Base-by-base conservation (phyloP, 2,888 invertebrate genomes). In the Watsonalla cultraria region DNA sequence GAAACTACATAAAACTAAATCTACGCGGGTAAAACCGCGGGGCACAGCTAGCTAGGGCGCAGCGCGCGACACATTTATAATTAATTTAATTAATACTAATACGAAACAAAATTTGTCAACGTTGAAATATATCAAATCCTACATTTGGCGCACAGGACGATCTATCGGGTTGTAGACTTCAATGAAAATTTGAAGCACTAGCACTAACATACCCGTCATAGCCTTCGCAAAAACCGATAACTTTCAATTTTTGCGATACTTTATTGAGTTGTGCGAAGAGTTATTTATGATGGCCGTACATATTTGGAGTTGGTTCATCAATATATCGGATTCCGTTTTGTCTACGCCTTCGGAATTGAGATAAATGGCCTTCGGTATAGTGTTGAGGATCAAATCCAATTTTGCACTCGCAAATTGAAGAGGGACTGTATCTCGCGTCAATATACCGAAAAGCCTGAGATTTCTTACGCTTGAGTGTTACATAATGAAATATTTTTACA, bases 371-470 rank as follows among this genome's bases (percentile, higher is more conserved):
- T 65, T 69, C 65, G 70, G 73, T 80, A 79, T 80, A 80, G 84
- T 80, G 80, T 81, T 79, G 80, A 77, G 80, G 78, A 78, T 78
- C 79, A 76, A 81, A 82, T 80, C 78, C 79, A 82, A 83, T 83
- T 82, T 82, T 74, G 73, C 71, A 76, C 65, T 78, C 69, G 76
- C 74, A 80, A 80, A 82, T 81, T 80, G 80, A 81, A 80, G 74
- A 82, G 78, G 77, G 76, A 74, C 70, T 64, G 66, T 62, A 66
- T 74, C 60, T 54, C 55, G 61, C 46, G 47, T 61, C 71, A 65
- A 64, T 68, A 67, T 42, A 8, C 42, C 5, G 11, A 11, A 8
- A 11, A 42, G 4, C 42, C 64, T 69, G 68, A 72, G 65, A 61
- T 64, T 61, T 65, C 66, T 63, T 59, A 8, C 14, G n/a, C 7